Evolutionary conservation across 1,140 invertebrate genomes (phyloP).

Genomic region (Agrypnia vestita): DNA sequence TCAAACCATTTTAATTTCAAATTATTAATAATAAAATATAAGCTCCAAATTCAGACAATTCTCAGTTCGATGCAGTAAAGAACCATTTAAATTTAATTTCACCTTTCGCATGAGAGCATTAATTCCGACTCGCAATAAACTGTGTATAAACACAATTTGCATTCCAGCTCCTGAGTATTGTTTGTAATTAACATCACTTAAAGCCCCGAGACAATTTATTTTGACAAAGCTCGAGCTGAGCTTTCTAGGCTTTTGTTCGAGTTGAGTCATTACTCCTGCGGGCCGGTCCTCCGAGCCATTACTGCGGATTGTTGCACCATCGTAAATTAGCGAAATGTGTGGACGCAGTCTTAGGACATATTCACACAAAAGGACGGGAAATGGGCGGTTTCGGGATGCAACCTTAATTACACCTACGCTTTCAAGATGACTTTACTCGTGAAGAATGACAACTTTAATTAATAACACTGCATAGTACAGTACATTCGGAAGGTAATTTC

Average conservation of each 20-base stretch:
- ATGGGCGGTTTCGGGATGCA: no score
- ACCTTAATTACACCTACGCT: no score
- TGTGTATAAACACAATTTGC: slow-evolving; percentile 8
- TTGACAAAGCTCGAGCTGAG: slow-evolving; percentile 5
- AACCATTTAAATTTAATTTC: background rate
- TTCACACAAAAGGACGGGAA: background rate
- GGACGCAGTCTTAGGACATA: slow-evolving; percentile 2
- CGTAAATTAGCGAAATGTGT: slow-evolving; percentile 26
- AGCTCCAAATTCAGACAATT: no score
- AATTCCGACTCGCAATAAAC: background rate
- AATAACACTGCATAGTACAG: no score
- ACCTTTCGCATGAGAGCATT: background rate
- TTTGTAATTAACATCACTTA: slow-evolving; percentile 24
- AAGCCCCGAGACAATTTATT: slow-evolving; percentile 29
- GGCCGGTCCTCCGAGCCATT: slow-evolving; percentile 3
- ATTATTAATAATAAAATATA: no score
- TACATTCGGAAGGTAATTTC: no score
- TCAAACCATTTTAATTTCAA: no score
- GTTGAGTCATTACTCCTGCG: slow-evolving; percentile 8
- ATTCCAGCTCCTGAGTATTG: slow-evolving; percentile 8
- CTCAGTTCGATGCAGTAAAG: no score
- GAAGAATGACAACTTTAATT: no score
- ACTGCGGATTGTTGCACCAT: slow-evolving; percentile 3
- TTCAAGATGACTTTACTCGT: no score
- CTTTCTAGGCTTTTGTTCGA: slow-evolving; percentile 16